A percentile compares a stretch with the other conserved stretches of the same genome.
These are phyloP conservation scores for Hoplodrina ambigua DNA, from an alignment of 2,888 invertebrate species.

Conservation along the genomic window DNA sequence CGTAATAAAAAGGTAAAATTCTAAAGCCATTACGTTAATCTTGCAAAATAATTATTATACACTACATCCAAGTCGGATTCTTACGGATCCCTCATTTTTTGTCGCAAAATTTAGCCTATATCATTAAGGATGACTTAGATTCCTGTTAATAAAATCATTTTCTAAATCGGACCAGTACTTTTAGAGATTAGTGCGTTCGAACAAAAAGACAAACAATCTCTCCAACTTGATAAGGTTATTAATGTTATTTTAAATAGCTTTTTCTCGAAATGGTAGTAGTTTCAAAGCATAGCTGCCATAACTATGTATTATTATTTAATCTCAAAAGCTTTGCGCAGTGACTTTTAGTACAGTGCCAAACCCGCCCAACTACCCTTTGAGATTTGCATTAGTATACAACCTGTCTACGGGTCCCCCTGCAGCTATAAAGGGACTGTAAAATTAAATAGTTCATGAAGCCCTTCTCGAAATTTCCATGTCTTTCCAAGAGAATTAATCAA, in stretches of 20 bases:
- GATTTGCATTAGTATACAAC: conserved; percentile 8
- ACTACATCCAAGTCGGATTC: neutral
- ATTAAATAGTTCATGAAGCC: conserved; percentile 21
- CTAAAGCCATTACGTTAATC: neutral
- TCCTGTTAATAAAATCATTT: too few relatives aligned
- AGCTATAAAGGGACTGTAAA: conserved; percentile 6
- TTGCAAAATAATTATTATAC: neutral
- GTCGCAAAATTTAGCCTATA: too few relatives aligned
- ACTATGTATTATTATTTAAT: neutral
- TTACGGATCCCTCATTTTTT: too few relatives aligned
- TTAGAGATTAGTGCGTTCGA: too few relatives aligned
- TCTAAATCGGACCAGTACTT: too few relatives aligned
- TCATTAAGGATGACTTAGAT: too few relatives aligned
- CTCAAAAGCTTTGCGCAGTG: neutral
- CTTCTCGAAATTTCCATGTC: conserved; percentile 20
- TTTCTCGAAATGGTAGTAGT: neutral
- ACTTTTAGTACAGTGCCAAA: neutral
- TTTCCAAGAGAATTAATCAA: conserved; percentile 40
- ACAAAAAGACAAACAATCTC: neutral
- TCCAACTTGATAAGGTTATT: neutral
- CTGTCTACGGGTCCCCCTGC: neutral
- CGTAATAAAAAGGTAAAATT: neutral
- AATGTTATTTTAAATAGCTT: neutral
- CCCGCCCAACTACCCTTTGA: neutral
- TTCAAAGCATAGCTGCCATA: neutral